Percentiles rank a stretch among this genome's conserved stretches.
Conservation (phyloP, 2,797 vertebrate genomes). For the Tenualosa thibaudeaui region DNA sequence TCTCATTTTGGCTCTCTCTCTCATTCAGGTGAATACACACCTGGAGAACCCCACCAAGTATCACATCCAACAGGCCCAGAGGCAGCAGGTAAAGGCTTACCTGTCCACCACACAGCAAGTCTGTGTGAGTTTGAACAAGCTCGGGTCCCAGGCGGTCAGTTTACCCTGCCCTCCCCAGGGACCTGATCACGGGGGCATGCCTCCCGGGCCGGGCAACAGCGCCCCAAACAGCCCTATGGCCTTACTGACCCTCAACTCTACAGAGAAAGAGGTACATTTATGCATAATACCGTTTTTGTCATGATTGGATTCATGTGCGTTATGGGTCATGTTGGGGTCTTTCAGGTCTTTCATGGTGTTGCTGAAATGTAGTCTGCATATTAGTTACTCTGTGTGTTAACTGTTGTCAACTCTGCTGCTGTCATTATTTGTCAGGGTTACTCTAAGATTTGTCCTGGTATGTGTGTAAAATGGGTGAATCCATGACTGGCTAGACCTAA, state of each 20-base stretch:
- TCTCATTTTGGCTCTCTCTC: neutral
- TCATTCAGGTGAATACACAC: conserved; percentile 91
- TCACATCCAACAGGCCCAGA: conserved; percentile 96
- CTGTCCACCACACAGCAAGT: conserved; percentile 84
- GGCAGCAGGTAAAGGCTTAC: conserved; percentile 98
- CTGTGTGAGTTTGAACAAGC: conserved; percentile 69
- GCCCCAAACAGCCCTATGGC: conserved; percentile 99
- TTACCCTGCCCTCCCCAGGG: conserved; percentile 92
- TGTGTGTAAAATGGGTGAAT: neutral
- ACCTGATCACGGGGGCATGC: conserved; percentile 90
- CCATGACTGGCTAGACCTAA: neutral
- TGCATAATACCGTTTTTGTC: too few relatives aligned
- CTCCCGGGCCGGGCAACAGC: conserved; percentile 92
- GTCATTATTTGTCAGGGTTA: neutral
- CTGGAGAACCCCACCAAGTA: conserved; percentile 99
- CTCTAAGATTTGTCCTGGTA: neutral
- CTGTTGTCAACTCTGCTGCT: neutral
- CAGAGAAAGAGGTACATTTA: conserved; percentile 88
- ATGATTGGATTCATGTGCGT: too few relatives aligned
- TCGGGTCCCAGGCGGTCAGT: conserved; percentile 91
- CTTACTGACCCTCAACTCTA: conserved; percentile 93
- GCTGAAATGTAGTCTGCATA: too few relatives aligned
- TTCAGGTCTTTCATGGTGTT: too few relatives aligned
- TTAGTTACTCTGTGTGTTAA: neutral
- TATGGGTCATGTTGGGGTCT: too few relatives aligned